A percentile compares a stretch with the other conserved stretches of the same genome.
phyloP scores from a whole-genome alignment of 2,113 vertebrate genomes.

The Aspidoscelis tigris region DNA sequence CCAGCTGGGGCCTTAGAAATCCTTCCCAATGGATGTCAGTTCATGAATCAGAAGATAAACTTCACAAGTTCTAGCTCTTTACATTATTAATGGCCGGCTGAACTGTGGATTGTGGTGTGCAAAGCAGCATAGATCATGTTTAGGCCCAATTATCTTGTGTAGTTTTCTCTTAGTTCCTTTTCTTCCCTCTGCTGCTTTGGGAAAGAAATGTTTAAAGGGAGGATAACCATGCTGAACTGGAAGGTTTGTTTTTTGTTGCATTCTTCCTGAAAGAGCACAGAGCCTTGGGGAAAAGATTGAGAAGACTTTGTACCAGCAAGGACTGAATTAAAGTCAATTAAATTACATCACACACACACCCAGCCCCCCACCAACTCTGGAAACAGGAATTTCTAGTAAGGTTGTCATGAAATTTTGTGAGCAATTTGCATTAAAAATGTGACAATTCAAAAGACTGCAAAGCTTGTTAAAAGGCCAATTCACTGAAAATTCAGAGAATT shows the following conservation, averaged over 20 bases:
- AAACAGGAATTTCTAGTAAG: conserved; percentile 35
- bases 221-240: background rate
- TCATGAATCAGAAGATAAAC: conserved; percentile 28
- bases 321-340: conserved; percentile 36
- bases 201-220: conserved; percentile 36
- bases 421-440: conserved; percentile 1
- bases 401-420: conserved; percentile 21
- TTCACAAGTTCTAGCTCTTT: conserved; percentile 38
- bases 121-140: conserved; percentile 14
- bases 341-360: background rate
- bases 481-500: conserved; percentile 3
- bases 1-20: accelerated
- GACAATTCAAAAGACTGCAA: conserved; percentile 1
- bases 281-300: conserved; percentile 37
- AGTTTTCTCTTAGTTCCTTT: conserved; percentile 28
- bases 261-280: conserved; percentile 5
- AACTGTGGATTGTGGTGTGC: conserved; percentile 38
- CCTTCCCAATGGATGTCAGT: accelerated
- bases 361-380: background rate
- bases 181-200: conserved; percentile 1
- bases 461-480: background rate
- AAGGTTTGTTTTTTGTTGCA: conserved; percentile 13
- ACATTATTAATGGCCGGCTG: conserved; percentile 50
- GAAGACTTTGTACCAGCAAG: conserved; percentile 33
- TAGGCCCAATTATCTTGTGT: conserved; percentile 56